A percentile compares a stretch with the other conserved stretches of the same genome.
These are phyloP conservation scores for Copidosoma floridanum DNA, from an alignment of 1,140 invertebrate species.

Conservation along the genomic window DNA sequence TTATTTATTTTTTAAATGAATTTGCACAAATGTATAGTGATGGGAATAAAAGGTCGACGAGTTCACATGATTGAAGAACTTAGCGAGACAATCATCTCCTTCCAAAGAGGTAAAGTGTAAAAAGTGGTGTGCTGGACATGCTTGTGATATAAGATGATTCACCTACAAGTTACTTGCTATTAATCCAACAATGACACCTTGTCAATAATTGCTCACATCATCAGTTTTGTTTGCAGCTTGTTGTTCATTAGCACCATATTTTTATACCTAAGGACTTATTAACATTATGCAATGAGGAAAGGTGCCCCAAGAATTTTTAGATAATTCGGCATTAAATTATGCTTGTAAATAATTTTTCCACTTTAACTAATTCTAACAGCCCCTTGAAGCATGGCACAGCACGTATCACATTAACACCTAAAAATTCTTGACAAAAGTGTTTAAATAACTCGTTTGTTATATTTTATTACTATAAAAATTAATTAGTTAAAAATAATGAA, in stretches of 20 bases:
- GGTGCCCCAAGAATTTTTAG: no score
- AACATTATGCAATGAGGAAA: no score
- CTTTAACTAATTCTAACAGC: neutral
- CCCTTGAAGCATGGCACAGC: neutral
- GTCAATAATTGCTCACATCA: constrained; percentile 4
- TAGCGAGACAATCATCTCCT: constrained; percentile 96
- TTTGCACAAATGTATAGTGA: constrained; percentile 70
- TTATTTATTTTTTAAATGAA: constrained; percentile 26
- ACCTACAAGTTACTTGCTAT: constrained; percentile 8
- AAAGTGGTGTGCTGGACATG: constrained; percentile 42
- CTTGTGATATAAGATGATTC: constrained; percentile 36
- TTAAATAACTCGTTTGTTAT: no score
- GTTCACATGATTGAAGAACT: constrained; percentile 98
- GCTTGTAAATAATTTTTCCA: no score
- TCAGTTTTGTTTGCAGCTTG: no score
- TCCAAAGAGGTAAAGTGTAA: constrained; percentile 86
- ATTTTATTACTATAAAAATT: no score
- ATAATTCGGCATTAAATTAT: no score
- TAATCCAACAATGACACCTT: constrained; percentile 9
- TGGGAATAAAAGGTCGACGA: constrained; percentile 95
- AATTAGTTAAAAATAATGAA: no score
- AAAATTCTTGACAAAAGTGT: no score
- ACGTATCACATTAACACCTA: no score
- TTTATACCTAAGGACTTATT: no score
- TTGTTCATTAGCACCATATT: no score